Evolutionary conservation across 2,888 invertebrate species (phyloP).

Genomic region (Drosophila birchii): DNA sequence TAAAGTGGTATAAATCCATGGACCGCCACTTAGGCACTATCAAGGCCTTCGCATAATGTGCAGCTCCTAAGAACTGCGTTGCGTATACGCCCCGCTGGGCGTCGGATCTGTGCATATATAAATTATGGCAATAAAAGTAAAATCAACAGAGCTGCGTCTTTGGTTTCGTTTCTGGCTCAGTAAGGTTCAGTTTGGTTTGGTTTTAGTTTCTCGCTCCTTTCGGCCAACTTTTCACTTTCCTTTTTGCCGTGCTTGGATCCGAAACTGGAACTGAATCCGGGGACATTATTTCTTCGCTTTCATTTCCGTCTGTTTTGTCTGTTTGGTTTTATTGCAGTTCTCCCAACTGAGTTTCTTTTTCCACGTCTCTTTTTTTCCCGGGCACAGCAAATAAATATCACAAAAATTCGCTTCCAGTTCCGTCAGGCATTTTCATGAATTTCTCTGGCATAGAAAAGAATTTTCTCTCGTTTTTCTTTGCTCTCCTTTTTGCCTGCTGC

Average conservation of each 20-base stretch:
- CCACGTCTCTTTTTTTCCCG: slow-evolving; percentile 34
- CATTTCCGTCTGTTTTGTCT: slow-evolving; percentile 74
- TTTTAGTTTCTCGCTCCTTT: slow-evolving; percentile 38
- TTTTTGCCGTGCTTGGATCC: slow-evolving; percentile 36
- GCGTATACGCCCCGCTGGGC: slow-evolving; percentile 42
- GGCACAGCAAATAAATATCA: slow-evolving; percentile 69
- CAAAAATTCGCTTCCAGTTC: slow-evolving; percentile 73
- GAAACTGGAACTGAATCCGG: slow-evolving; percentile 41
- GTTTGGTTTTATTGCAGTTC: slow-evolving; percentile 72
- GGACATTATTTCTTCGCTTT: slow-evolving; percentile 74
- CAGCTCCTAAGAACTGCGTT: slow-evolving; percentile 32
- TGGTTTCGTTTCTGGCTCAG: slow-evolving; percentile 38
- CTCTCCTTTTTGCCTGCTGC: slow-evolving; percentile 21
- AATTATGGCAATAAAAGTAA: slow-evolving; percentile 74
- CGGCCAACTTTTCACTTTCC: slow-evolving; percentile 63
- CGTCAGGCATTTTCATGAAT: slow-evolving; percentile 69
- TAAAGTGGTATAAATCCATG: slow-evolving; percentile 30
- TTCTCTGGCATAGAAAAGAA: slow-evolving; percentile 59
- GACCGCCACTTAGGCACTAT: slow-evolving; percentile 57
- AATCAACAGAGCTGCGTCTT: slow-evolving; percentile 59
- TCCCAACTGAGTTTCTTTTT: slow-evolving; percentile 29
- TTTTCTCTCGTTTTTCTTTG: slow-evolving; percentile 48
- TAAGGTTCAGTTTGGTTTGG: background rate
- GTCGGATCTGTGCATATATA: slow-evolving; percentile 49
- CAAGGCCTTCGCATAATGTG: slow-evolving; percentile 52